Evolutionary conservation across 2,113 vertebrate species (phyloP), one percentile per base, ranked within the genome.

Genomic region (Ailuropoda melanoleuca): DNA sequence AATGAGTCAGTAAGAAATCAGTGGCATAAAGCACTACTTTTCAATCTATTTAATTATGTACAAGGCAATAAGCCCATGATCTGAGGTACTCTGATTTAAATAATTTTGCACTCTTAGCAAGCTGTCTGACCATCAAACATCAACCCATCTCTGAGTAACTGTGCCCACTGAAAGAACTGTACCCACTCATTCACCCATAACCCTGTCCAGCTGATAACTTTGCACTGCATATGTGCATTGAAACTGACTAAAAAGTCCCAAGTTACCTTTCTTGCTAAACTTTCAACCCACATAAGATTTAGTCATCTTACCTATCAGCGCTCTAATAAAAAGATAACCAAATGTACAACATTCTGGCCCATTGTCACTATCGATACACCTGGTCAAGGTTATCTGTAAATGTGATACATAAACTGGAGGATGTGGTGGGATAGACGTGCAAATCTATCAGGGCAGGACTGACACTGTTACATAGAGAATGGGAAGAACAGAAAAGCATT

Each of bases 381-480:
- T 68, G 68, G 15, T n/a, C 26, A 14, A 60, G 23, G 18, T 60
- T 48, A 56, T 37, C 34, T 37, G 19, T 6, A 4, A 46, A 3
- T 10, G 12, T 10, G 12, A 58, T 4, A 55, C 4, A 17, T 7
- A 43, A 72, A 82, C 13, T 31, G 19, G 24, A 70, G 6, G 29
- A 37, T n/a, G 24, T 0, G 26, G 6, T 13, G n/a, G 0, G 2
- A 58, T 53, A 82, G 17, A 75, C 0, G 6, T 14, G 4, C 9
- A 29, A 46, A 29, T 8, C 3, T 29, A 68, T 62, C 39, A n/a
- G 6, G 72, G 17, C 13, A 46, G 29, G 19, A 53, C 9, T 23
- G 56, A 17, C 17, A 66, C 1, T 26, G 37, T 21, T 53, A 58
- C 34, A 72, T 13, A 18, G 48, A 66, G 34, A 77, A 90, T 17